Base-by-base conservation (phyloP, 2,797 vertebrate genomes). In the Pampus argenteus region DNA sequence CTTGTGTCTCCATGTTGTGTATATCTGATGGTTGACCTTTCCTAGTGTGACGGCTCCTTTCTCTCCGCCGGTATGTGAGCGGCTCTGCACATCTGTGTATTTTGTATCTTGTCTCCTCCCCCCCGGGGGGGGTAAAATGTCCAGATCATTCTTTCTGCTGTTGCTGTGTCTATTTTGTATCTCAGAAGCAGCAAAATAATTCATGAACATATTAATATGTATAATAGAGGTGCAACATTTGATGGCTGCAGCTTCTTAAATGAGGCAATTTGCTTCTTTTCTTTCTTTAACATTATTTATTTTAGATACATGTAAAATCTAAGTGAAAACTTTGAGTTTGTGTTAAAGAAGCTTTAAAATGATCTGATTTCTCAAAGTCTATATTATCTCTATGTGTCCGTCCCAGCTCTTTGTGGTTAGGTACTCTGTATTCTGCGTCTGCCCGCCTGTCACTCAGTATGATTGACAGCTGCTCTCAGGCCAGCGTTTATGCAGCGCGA, bases 21-120 rank as follows among this genome's bases (percentile, higher is more conserved):
- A 88, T 93, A 85, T 92, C 83, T 91, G 93, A 94, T 93, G 90
- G 89, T 90, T 92, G 94, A 94, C 94, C 93, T 94, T 95, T 95
- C 85, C 78, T 60, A 7, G 75, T 85, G 84, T 93, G 92, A 93
- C 82, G 89, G 93, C 91, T 92, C 82, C 90, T 93, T 92, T 91
- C 91, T 92, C 91, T 94, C 90, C 73, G 44, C 40, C 75, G 18
- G 55, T 64, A 8, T 86, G 70, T 66, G 63, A 78, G 76, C 76
- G 3, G 22, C 74, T 82, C 76, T 61, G 14, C 56, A 23, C 42
- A 55, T 83, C 78, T 74, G 79, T 89, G 80, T 85, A 23, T 88
- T 88, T 85, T 86, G 70, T 88, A 65, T 85, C 79, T 72, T 69
- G 78, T 81, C 71, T 74, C 17, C 3, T 18, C 54, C 15, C 51